phyloP scores from a whole-genome alignment of 2,797 vertebrate species.

The Melopsittacus undulatus region DNA sequence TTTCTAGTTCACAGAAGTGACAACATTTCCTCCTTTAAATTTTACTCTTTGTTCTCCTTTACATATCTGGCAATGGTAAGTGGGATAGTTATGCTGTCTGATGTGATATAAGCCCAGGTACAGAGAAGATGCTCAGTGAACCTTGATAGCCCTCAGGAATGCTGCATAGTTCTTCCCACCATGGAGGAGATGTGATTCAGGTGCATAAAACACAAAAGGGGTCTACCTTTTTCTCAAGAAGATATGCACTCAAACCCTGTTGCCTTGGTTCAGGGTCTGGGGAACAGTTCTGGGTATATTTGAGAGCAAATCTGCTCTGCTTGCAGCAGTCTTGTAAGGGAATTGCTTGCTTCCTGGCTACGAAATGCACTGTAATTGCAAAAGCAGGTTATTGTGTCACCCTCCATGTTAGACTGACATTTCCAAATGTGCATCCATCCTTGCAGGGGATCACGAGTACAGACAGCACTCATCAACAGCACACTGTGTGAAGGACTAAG shows the following conservation, averaged over 20 bases:
- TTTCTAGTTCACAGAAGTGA: neutral
- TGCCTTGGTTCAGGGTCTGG: neutral
- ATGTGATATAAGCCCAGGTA: neutral
- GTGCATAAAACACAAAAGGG: neutral
- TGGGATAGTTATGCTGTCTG: neutral
- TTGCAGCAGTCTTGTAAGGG: neutral
- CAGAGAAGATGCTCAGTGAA: neutral
- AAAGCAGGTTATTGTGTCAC: neutral
- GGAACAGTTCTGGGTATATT: neutral
- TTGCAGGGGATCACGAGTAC: neutral
- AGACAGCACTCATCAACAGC: neutral
- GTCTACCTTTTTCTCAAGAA: neutral
- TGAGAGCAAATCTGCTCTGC: neutral
- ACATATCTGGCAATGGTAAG: neutral
- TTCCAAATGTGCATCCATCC: neutral
- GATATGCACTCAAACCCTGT: neutral
- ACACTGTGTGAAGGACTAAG: neutral
- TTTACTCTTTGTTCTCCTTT: neutral
- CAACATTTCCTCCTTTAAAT: neutral
- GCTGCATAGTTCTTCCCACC: neutral
- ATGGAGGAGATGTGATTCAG: neutral
- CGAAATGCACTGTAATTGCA: neutral
- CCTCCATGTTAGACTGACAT: neutral
- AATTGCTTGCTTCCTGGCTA: neutral
- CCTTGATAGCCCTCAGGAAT: neutral